A percentile compares a stretch with the other conserved stretches of the same genome.
phyloP scores from a whole-genome alignment of 2,113 vertebrate genomes.

The Cephalophus harveyi region DNA sequence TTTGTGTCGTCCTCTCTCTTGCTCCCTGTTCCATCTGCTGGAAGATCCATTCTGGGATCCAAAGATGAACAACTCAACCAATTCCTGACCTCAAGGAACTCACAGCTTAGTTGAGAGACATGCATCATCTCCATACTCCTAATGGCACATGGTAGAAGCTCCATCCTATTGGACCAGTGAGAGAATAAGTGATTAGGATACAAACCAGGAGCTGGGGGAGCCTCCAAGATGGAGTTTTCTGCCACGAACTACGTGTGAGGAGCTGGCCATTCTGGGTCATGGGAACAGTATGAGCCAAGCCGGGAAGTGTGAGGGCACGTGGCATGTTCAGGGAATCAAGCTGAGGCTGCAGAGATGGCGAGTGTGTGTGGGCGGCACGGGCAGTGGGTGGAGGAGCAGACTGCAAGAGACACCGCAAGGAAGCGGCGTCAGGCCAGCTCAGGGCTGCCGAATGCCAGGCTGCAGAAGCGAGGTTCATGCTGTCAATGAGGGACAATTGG shows the following conservation, averaged over 20 bases:
- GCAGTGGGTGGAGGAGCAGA: neutral
- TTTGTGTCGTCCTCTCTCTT: neutral
- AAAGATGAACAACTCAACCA: neutral
- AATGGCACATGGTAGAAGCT: neutral
- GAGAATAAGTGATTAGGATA: neutral
- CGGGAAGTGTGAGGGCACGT: fast-evolving
- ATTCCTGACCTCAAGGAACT: neutral
- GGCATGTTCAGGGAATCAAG: neutral
- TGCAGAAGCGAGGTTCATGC: neutral
- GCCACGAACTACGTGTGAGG: fast-evolving
- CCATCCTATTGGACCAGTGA: neutral
- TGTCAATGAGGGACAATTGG: neutral
- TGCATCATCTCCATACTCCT: neutral
- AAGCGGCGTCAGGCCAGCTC: neutral
- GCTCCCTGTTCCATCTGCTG: neutral
- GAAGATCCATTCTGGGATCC: neutral
- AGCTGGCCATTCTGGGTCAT: neutral
- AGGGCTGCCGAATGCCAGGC: neutral
- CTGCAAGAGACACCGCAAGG: neutral
- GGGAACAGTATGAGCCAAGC: neutral
- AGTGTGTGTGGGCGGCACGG: no score
- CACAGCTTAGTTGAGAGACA: neutral
- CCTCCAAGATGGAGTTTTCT: neutral
- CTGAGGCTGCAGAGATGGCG: neutral
- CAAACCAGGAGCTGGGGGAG: neutral